Conservation (phyloP, 2,113 vertebrate genomes). For the Solea solea region DNA sequence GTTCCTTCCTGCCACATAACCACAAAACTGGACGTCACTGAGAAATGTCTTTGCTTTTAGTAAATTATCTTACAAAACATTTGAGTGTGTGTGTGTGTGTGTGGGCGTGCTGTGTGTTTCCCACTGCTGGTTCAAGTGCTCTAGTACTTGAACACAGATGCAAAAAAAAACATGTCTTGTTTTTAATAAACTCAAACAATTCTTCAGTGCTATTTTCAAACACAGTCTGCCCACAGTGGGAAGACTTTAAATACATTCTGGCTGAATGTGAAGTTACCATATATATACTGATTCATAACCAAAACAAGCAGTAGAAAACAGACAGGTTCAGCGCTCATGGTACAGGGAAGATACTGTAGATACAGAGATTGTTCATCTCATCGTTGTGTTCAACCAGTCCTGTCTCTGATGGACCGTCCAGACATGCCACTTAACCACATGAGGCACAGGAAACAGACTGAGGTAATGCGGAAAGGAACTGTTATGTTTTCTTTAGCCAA, state of each 20-base stretch:
- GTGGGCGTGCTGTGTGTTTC: not conserved
- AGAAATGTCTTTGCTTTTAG: constrained; percentile 17
- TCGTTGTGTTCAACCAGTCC: constrained; percentile 21
- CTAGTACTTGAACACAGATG: constrained; percentile 7
- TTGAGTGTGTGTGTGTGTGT: not conserved
- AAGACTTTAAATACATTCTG: not conserved
- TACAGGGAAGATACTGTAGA: too few relatives aligned
- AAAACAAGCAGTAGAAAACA: not conserved
- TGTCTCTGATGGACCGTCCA: constrained; percentile 20
- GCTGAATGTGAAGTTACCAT: not conserved
- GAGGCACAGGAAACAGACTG: constrained; percentile 42
- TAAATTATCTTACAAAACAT: constrained; percentile 13
- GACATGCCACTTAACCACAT: constrained; percentile 43
- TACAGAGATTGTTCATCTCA: constrained; percentile 9
- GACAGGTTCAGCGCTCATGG: too few relatives aligned
- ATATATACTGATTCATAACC: not conserved
- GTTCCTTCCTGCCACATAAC: constrained; percentile 37
- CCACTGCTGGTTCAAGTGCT: not conserved
- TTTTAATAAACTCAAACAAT: constrained; percentile 18
- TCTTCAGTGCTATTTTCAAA: constrained; percentile 14
- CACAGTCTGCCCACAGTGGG: not conserved
- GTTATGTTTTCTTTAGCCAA: constrained; percentile 12
- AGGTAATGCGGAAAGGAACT: constrained; percentile 44
- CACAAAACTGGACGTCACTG: constrained; percentile 22
- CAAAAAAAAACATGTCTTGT: constrained; percentile 3